These are phyloP conservation scores for Drosophila takahashii DNA, from an alignment of 1,140 invertebrate species.

Conservation along the genomic window DNA sequence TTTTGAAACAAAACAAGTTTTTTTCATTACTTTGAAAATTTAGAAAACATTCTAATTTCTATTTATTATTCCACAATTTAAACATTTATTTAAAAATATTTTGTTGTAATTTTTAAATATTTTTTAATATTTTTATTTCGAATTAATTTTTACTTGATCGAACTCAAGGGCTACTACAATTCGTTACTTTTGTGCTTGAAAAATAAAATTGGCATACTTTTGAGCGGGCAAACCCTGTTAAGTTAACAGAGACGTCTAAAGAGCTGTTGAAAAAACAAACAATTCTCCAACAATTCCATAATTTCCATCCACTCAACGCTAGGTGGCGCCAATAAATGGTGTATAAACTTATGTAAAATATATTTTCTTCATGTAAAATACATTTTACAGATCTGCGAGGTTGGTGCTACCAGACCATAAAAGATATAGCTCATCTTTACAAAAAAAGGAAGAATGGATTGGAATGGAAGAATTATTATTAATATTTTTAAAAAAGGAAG, in stretches of 20 bases:
- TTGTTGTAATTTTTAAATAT: background rate
- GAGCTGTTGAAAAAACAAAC: too few species aligned
- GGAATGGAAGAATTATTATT: too few species aligned
- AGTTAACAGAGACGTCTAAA: too few species aligned
- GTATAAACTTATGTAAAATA: constrained; percentile 16
- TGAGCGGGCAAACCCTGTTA: too few species aligned
- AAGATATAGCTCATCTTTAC: background rate
- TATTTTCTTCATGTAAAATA: background rate
- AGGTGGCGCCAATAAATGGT: constrained; percentile 10
- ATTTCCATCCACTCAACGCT: background rate
- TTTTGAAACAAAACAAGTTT: background rate
- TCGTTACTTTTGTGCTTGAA: constrained; percentile 60
- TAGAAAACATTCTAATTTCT: background rate
- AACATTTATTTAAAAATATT: background rate
- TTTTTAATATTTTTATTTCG: background rate
- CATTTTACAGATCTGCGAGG: background rate
- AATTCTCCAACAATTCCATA: too few species aligned
- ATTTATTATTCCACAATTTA: background rate
- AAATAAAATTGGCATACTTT: background rate
- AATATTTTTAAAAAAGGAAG: too few species aligned
- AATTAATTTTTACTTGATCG: background rate
- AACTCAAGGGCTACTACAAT: too few species aligned
- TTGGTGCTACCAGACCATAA: too few species aligned
- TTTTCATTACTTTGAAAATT: background rate
- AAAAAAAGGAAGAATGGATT: too few species aligned